Conservation (phyloP, 2,888 invertebrate species). For the Spodoptera littoralis region DNA sequence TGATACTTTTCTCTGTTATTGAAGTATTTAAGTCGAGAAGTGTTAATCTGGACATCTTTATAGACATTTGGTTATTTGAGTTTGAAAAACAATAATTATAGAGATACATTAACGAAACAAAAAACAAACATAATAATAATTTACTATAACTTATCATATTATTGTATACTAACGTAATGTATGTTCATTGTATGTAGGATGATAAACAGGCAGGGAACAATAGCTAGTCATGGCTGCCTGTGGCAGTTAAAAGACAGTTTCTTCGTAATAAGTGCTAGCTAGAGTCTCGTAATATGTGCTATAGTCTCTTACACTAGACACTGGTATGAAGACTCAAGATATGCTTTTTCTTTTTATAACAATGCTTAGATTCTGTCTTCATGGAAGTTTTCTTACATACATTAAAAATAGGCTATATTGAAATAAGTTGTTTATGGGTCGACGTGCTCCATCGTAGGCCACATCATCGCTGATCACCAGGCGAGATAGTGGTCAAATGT, state of each 20-base stretch:
- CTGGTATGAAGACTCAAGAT: slow-evolving; percentile 57
- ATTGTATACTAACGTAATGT: too few relatives aligned
- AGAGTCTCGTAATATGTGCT: slow-evolving; percentile 52
- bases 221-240: slow-evolving; percentile 32
- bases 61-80: slow-evolving; percentile 7
- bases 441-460: too few relatives aligned
- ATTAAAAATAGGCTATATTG: too few relatives aligned
- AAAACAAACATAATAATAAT: too few relatives aligned
- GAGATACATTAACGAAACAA: not conserved
- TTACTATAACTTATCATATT: too few relatives aligned
- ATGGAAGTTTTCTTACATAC: too few relatives aligned
- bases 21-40: slow-evolving; percentile 20
- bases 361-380: slow-evolving; percentile 39
- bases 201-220: slow-evolving; percentile 40
- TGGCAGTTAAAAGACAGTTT: slow-evolving; percentile 58
- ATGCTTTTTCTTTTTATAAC: slow-evolving; percentile 46
- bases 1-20: slow-evolving; percentile 6
- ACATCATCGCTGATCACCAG: too few relatives aligned
- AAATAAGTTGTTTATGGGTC: too few relatives aligned
- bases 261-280: slow-evolving; percentile 52
- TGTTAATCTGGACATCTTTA: slow-evolving; percentile 16
- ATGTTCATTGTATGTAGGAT: slow-evolving; percentile 6
- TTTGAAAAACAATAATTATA: not conserved
- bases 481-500: too few relatives aligned
- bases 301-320: slow-evolving; percentile 34